A percentile compares a stretch with the other conserved stretches of the same genome.
Conservation (phyloP, 2,888 invertebrate species). For the Tetropium fuscum region DNA sequence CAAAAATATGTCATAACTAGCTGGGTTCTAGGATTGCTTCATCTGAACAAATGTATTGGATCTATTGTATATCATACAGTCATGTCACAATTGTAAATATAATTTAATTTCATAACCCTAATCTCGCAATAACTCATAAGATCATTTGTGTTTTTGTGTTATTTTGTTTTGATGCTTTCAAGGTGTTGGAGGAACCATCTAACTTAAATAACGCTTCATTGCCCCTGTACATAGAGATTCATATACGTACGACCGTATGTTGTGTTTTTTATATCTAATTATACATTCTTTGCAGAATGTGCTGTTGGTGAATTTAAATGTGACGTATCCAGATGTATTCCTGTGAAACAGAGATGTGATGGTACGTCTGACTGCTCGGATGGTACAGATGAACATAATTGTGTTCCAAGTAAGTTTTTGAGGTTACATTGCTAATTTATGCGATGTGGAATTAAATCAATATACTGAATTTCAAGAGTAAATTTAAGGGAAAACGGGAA, state of each 20-base stretch:
- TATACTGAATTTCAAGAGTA: too few relatives aligned
- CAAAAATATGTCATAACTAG: too few relatives aligned
- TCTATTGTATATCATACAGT: too few relatives aligned
- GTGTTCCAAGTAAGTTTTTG: conserved; percentile 61
- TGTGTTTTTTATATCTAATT: neutral
- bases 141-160: neutral
- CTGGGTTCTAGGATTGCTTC: too few relatives aligned
- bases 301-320: conserved; percentile 72
- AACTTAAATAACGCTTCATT: neutral
- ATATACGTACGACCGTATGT: neutral
- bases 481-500: too few relatives aligned
- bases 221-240: conserved; percentile 3
- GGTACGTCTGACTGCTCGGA: conserved; percentile 73
- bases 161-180: neutral
- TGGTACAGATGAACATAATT: conserved; percentile 76
- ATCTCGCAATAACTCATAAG: too few relatives aligned
- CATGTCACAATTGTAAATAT: too few relatives aligned
- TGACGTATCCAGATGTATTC: conserved; percentile 72
- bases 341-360: conserved; percentile 71
- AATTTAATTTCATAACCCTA: neutral
- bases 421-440: too few relatives aligned
- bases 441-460: too few relatives aligned
- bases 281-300: conserved; percentile 65
- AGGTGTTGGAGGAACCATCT: neutral
- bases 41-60: too few relatives aligned